phyloP scores from a whole-genome alignment of 2,888 invertebrate genomes.

The Melikaiella ostensackeni region DNA sequence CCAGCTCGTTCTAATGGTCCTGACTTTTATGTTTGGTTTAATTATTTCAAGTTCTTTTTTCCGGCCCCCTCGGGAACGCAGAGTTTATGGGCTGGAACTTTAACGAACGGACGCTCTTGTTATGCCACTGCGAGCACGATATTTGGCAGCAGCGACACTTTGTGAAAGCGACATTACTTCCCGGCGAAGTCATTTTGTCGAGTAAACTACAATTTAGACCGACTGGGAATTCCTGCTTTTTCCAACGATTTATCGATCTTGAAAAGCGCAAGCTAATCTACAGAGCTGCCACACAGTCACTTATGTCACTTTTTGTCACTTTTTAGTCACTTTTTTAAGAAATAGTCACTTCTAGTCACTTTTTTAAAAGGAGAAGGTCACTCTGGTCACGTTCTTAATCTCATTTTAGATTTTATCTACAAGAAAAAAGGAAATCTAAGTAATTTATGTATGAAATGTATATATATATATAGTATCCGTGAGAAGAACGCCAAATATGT shows the following conservation, averaged over 20 bases:
- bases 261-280: no score
- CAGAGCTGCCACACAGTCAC: no score
- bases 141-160: constrained; percentile 40
- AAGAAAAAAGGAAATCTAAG: no score
- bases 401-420: no score
- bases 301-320: no score
- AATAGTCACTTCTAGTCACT: no score
- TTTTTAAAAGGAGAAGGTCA: no score
- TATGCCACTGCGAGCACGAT: constrained; percentile 40
- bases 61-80: constrained; percentile 41
- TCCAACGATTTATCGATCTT: constrained; percentile 31
- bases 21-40: constrained; percentile 63
- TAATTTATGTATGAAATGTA: no score
- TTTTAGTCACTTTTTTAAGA: no score
- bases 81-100: constrained; percentile 65
- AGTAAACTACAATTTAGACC: constrained; percentile 25
- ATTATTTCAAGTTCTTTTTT: constrained; percentile 61
- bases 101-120: constrained; percentile 54
- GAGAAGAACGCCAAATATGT: no score
- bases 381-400: no score
- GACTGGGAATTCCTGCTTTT: constrained; percentile 24
- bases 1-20: constrained; percentile 46
- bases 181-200: constrained; percentile 28
- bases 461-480: no score
- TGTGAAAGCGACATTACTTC: constrained; percentile 39